phyloP scores from a whole-genome alignment of 2,797 vertebrate genomes.

The Telmatherina bonti region DNA sequence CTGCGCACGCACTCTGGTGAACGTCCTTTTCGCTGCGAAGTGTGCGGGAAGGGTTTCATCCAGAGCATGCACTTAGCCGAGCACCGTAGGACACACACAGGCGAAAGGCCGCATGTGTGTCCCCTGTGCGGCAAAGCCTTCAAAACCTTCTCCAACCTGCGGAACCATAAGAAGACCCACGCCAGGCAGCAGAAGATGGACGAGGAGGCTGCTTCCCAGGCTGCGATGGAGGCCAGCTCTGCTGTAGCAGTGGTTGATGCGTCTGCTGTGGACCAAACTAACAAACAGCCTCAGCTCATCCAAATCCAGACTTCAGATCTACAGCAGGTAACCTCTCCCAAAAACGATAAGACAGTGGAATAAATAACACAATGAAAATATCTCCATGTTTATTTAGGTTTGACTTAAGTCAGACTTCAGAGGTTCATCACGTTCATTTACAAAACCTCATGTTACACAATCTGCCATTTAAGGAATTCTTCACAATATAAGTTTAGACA shows the following conservation, averaged over 20 bases:
- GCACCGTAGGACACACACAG: slow-evolving; percentile 84
- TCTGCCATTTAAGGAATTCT: neutral
- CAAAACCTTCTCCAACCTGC: slow-evolving; percentile 87
- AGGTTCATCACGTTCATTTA: neutral
- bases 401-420: slow-evolving; percentile 1
- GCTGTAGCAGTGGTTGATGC: slow-evolving; percentile 67
- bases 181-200: slow-evolving; percentile 71
- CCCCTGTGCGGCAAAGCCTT: slow-evolving; percentile 84
- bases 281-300: slow-evolving; percentile 80
- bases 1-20: slow-evolving; percentile 87
- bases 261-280: slow-evolving; percentile 59
- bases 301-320: slow-evolving; percentile 83
- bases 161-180: slow-evolving; percentile 87
- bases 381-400: neutral
- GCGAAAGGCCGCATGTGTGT: slow-evolving; percentile 83
- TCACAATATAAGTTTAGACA: neutral
- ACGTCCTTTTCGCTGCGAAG: slow-evolving; percentile 83
- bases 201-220: slow-evolving; percentile 54
- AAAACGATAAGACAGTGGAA: neutral
- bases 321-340: slow-evolving; percentile 72
- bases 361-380: neutral
- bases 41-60: slow-evolving; percentile 80
- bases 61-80: slow-evolving; percentile 86
- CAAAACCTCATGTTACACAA: neutral
- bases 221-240: slow-evolving; percentile 45